Conservation (phyloP, 2,797 vertebrate genomes). For the Leuciscus waleckii region DNA sequence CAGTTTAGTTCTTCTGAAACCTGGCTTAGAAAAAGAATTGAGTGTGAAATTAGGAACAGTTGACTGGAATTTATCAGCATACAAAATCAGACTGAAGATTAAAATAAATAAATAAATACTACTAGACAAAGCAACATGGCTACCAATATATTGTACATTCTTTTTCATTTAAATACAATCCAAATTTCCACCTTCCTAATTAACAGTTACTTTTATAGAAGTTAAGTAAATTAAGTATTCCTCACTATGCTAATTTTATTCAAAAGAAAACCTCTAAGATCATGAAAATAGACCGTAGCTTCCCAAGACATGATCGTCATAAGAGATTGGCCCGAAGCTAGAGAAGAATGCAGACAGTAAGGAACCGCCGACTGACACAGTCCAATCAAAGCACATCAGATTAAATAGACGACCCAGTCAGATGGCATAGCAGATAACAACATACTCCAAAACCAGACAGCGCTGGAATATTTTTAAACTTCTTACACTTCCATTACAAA, state of each 20-base stretch:
- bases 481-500: constrained; percentile 8
- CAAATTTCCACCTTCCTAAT: neutral
- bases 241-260: neutral
- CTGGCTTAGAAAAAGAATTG: neutral
- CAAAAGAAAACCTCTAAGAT: neutral
- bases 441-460: constrained; percentile 33
- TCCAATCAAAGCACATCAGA: constrained; percentile 51
- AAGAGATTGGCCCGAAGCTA: constrained; percentile 38
- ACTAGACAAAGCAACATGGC: neutral
- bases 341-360: constrained; percentile 55
- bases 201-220: neutral
- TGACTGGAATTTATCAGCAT: neutral
- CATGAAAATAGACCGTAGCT: neutral
- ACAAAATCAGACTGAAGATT: neutral
- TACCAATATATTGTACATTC: neutral
- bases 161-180: neutral
- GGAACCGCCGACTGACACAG: constrained; percentile 43
- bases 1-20: neutral
- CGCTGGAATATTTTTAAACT: constrained; percentile 8
- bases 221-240: neutral
- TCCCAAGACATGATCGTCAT: constrained; percentile 60
- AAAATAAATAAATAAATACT: neutral
- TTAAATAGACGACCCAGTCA: constrained; percentile 29
- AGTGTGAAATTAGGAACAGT: neutral
- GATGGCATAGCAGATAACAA: constrained; percentile 49